These are phyloP conservation scores for Dicaeum eximium DNA, from an alignment of 2,113 vertebrate genomes.

Conservation along the genomic window DNA sequence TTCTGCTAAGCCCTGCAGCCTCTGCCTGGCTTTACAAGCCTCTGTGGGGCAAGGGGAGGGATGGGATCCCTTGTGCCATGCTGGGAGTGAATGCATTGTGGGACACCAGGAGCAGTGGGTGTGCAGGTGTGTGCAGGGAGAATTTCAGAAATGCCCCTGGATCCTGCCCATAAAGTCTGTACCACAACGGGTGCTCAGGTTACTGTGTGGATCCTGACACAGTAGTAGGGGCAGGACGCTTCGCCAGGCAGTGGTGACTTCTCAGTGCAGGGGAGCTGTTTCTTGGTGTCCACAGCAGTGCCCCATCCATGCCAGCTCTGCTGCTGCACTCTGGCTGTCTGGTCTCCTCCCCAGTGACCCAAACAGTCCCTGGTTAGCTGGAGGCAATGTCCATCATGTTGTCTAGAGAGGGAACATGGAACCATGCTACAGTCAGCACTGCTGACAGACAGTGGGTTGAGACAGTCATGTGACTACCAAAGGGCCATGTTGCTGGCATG, in stretches of 20 bases:
- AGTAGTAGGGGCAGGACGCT: not conserved
- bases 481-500: not conserved
- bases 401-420: not conserved
- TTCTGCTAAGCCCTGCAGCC: not conserved
- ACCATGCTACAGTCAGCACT: rapidly evolving
- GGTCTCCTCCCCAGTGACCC: not conserved
- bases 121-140: not conserved
- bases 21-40: not conserved
- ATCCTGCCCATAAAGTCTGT: not conserved
- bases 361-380: not conserved
- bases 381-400: not conserved
- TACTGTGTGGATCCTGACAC: not conserved
- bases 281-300: not conserved
- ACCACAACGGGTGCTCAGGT: rapidly evolving
- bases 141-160: not conserved
- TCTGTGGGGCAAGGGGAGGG: rapidly evolving
- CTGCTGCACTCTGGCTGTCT: not conserved
- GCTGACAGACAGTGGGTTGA: not conserved
- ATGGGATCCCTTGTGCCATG: rapidly evolving
- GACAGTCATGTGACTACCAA: not conserved
- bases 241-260: not conserved
- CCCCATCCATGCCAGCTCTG: not conserved
- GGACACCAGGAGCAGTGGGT: rapidly evolving
- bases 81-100: not conserved
- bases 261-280: not conserved